phyloP scores from a whole-genome alignment of 2,888 invertebrate species.

The Leistus spinibarbis region DNA sequence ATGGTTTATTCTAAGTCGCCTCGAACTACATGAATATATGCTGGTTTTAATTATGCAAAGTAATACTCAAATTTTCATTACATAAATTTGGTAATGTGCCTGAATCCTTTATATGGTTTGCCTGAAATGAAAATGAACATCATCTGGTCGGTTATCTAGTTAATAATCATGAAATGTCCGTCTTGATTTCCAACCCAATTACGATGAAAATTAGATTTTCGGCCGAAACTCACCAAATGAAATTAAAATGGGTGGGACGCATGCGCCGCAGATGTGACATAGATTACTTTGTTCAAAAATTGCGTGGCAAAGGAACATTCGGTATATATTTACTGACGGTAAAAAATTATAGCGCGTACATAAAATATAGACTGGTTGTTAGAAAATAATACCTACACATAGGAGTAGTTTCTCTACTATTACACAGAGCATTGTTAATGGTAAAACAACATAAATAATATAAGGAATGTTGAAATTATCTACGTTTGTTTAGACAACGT shows the following conservation, averaged over 20 bases:
- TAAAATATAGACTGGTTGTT: slow-evolving; percentile 34
- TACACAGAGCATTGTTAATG: not conserved
- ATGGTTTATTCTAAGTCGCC: no score
- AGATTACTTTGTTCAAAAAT: slow-evolving; percentile 19
- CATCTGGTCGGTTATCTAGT: not conserved
- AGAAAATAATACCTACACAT: slow-evolving; percentile 13
- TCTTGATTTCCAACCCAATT: not conserved
- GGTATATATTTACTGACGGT: slow-evolving; percentile 7
- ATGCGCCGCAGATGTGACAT: slow-evolving; percentile 14
- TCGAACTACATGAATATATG: no score
- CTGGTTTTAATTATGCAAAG: not conserved
- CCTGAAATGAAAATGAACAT: not conserved
- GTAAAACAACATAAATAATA: not conserved
- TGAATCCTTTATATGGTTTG: not conserved
- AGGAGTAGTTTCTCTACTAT: not conserved
- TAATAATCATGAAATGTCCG: not conserved
- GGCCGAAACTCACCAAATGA: not conserved
- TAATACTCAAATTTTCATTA: not conserved
- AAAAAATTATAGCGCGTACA: slow-evolving; percentile 31
- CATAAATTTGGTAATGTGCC: not conserved
- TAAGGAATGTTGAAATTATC: not conserved
- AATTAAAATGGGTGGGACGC: slow-evolving; percentile 11
- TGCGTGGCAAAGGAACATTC: slow-evolving; percentile 29
- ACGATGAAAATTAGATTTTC: not conserved
- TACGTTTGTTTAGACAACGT: not conserved